phyloP scores from a whole-genome alignment of 2,113 vertebrate genomes.

The Spheniscus mendiculus region DNA sequence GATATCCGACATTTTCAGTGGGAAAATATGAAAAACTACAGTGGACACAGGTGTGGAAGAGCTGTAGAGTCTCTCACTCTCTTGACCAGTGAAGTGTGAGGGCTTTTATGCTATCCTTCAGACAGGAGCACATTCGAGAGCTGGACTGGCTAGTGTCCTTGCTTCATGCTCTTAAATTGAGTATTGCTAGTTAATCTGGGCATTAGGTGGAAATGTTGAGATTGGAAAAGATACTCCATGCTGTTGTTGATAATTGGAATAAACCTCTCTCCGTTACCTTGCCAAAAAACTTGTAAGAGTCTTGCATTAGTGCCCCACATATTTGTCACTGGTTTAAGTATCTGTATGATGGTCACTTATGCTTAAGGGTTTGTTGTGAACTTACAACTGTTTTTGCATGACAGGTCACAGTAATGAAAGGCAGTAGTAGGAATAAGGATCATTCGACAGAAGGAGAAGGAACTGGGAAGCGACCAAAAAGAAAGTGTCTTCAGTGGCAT shows the following conservation, averaged over 20 bases:
- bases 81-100: background rate
- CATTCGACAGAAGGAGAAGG: constrained; percentile 88
- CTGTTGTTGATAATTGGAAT: background rate
- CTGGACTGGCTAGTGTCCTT: background rate
- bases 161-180: background rate
- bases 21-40: background rate
- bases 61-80: background rate
- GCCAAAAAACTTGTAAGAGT: background rate
- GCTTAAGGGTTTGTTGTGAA: background rate
- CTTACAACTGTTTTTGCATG: background rate
- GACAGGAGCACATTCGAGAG: background rate
- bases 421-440: constrained; percentile 92
- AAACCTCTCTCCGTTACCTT: background rate
- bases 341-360: background rate
- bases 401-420: constrained; percentile 95
- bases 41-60: background rate
- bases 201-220: background rate
- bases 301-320: background rate
- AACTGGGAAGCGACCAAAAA: constrained; percentile 90
- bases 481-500: constrained; percentile 99
- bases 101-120: background rate
- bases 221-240: background rate
- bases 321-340: background rate
- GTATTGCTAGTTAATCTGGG: background rate
- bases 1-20: background rate